Conservation (phyloP, 2,113 vertebrate species). For the Brachyistius frenatus region DNA sequence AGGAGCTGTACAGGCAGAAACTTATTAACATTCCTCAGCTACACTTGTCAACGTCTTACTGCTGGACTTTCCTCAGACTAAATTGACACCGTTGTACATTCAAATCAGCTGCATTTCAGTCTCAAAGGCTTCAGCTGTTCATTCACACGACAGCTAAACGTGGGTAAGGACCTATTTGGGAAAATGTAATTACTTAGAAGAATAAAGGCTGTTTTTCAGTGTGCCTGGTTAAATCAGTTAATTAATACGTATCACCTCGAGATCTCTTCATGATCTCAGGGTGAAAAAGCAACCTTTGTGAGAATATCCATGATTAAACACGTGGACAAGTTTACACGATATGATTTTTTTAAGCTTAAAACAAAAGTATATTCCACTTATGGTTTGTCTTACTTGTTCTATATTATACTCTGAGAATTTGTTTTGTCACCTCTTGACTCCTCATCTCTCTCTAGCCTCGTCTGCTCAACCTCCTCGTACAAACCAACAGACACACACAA, state of each 20-base stretch:
- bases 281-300: neutral
- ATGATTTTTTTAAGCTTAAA: neutral
- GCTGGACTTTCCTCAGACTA: conserved; percentile 44
- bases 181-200: conserved; percentile 11
- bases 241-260: conserved; percentile 12
- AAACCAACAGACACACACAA: neutral
- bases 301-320: neutral
- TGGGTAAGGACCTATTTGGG: neutral
- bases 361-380: neutral
- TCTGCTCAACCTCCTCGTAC: neutral
- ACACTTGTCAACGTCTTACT: neutral
- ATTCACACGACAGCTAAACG: conserved; percentile 18
- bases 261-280: neutral
- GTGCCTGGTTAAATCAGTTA: conserved; percentile 15
- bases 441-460: neutral
- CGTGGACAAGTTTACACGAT: neutral
- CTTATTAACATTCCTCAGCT: conserved; percentile 29
- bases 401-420: neutral
- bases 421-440: conserved; percentile 16
- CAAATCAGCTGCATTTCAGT: conserved; percentile 24
- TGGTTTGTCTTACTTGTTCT: neutral
- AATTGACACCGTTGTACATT: conserved; percentile 37
- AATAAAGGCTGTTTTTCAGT: neutral
- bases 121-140: conserved; percentile 2
- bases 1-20: conserved; percentile 10